phyloP scores from a whole-genome alignment of 1,140 invertebrate species.

The Homalodisca vitripennis region DNA sequence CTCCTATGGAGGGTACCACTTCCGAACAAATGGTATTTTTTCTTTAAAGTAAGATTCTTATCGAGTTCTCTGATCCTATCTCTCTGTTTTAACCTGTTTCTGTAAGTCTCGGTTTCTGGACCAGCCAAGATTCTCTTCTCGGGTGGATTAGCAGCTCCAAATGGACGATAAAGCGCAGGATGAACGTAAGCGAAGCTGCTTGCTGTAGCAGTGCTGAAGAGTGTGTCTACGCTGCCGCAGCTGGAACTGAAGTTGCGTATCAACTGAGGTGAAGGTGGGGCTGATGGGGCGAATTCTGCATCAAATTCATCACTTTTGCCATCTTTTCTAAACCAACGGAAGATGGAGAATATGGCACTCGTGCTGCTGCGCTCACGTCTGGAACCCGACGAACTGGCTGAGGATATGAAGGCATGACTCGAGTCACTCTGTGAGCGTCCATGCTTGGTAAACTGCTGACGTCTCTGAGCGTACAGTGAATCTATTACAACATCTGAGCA shows the following conservation, averaged over 20 bases:
- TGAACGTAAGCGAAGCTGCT: conserved; percentile 67
- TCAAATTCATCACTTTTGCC: conserved; percentile 30
- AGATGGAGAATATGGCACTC: conserved; percentile 51
- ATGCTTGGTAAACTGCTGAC: conserved; percentile 19
- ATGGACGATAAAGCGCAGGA: conserved; percentile 53
- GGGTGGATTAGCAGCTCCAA: conserved; percentile 44
- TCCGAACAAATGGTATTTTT: conserved; percentile 61
- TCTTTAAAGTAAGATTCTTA: conserved; percentile 57
- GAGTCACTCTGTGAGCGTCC: conserved; percentile 27
- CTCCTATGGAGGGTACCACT: conserved; percentile 46
- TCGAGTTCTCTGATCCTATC: conserved; percentile 56
- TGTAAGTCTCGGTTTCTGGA: conserved; percentile 59
- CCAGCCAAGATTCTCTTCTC: conserved; percentile 50
- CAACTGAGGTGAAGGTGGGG: conserved; percentile 33
- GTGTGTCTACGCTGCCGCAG: conserved; percentile 56
- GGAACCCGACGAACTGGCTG: conserved; percentile 27
- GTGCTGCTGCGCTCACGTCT: conserved; percentile 33
- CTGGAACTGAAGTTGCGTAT: conserved; percentile 47
- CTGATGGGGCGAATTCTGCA: conserved; percentile 32
- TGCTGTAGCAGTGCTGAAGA: conserved; percentile 66
- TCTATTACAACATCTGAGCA: conserved; percentile 22
- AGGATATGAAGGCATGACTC: conserved; percentile 17
- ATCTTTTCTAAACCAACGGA: conserved; percentile 52
- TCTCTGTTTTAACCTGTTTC: conserved; percentile 58
- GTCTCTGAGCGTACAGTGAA: conserved; percentile 22